Evolutionary conservation across 2,888 invertebrate species (phyloP), one percentile per base, ranked within the genome.

Genomic region (Strigamia transsilvanica): DNA sequence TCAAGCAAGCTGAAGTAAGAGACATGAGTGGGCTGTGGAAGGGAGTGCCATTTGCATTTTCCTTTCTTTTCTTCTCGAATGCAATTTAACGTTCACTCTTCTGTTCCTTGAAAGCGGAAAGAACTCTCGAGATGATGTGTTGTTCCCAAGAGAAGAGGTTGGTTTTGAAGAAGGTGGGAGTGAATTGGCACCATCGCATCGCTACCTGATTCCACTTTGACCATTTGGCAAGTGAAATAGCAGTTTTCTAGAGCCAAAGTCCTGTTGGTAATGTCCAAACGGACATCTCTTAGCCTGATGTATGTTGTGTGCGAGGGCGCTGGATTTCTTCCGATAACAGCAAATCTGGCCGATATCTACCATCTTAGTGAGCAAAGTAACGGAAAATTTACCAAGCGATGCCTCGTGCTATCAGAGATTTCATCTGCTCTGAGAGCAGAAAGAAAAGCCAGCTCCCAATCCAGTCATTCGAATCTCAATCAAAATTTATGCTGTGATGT

Each of bases 291-390:
- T 61, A 61, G 18, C 10, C 61, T 61, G 61, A 61, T 61, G 61
- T 61, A 61, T 61, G 61, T 61, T 61, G 61, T 61, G 61, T 6
- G 61, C 61, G 23, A 61, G 61, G 18, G 61, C 61, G 61, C 61
- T 61, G 61, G 61, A 61, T 61, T 61, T 61, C 61, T 61, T 61
- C 61, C 61, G 61, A 61, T 61, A 61, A 23, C 61, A 61, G 61
- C 61, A 61, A 61, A 61, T 61, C 61, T 61, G 61, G 21, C 61
- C 61, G 61, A 61, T 61, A 61, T 61, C 61, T 10, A 21, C 61
- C 61, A 61, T 61, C 61, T 61, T 61, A 61, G 61, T 61, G 61
- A 18, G 23, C 23, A 21, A 9, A 61, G 18, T n/a, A 61, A 61
- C 10, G 61, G 61, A 61, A 61, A 61, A 61, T 61, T 61, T 61